Percentiles rank a stretch among this genome's conserved stretches.
Conservation (phyloP, 2,797 vertebrate genomes). For the Ceryle rudis region DNA sequence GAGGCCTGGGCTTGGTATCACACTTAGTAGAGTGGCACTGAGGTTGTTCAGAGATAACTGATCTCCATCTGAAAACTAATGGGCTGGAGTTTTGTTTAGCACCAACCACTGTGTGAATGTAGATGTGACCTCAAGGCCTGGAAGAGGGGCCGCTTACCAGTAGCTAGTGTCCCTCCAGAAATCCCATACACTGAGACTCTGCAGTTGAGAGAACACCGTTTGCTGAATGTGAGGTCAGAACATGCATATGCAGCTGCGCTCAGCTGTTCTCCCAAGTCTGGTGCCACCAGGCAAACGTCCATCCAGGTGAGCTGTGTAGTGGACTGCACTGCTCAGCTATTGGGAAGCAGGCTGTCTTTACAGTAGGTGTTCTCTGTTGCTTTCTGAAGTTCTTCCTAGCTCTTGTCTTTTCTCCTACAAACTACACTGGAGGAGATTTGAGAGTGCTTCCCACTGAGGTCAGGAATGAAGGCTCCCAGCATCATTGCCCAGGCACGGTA, state of each 20-base stretch:
- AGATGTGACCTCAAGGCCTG: background rate
- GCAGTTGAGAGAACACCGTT: background rate
- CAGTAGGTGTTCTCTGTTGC: background rate
- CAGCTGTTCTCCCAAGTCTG: background rate
- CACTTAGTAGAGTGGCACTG: background rate
- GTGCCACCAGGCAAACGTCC: background rate
- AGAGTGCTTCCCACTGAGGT: background rate
- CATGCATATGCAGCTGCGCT: background rate
- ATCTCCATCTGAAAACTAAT: background rate
- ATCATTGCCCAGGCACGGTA: background rate
- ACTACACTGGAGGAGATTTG: background rate
- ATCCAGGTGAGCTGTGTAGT: background rate
- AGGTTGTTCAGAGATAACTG: background rate
- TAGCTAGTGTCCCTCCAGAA: background rate
- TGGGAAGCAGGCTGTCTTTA: background rate
- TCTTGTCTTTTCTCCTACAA: background rate
- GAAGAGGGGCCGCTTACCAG: background rate
- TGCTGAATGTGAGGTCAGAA: background rate
- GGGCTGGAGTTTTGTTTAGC: background rate
- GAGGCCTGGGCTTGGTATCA: background rate
- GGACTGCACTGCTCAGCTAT: background rate
- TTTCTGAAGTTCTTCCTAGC: background rate
- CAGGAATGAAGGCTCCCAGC: background rate
- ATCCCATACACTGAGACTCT: background rate
- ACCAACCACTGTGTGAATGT: background rate